Base-by-base conservation (phyloP, 2,888 invertebrate genomes). In the Antitype chi region DNA sequence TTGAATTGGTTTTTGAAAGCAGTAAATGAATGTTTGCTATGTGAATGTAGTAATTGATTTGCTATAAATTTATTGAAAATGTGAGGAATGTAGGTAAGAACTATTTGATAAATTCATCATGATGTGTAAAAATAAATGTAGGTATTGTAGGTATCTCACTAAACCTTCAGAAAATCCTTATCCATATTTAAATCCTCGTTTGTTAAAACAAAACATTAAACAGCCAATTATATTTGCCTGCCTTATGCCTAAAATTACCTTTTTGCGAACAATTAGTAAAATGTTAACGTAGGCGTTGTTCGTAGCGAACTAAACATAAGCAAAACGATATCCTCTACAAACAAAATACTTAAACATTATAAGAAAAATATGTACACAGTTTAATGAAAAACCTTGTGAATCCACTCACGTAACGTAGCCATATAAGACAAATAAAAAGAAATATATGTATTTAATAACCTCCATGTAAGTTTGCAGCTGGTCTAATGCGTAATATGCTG, bases 371-470 rank as follows among this genome's bases (percentile, higher is more conserved):
- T 71, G 60, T 80, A 67, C 66, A 71, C 49, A 72, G 55, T 82
- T 74, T 78, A 82, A 82, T 82, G 69, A 72, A 77, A 82, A 77
- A 68, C 62, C 70, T 81, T 53, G 13, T 17, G 55, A 73, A 82
- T 64, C 73, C 6, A 23, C 71, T 74, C 76, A 76, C 76, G 74
- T 69, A 82, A 76, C 76, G 74, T 63, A 82, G 49, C 23, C 28
- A 60, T 70, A 25, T 47, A 60, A 63, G 52, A 70, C 52, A 80
- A 74, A 84, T 86, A 80, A 80, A 76, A 70, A 70, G 55, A 76
- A 86, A 80, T 74, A 73, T 78, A 82, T 83, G 76, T 78, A 68
- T 81, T 79, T 81, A 77, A 84, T 86, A 86, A 81, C 52, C 55
- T 52, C 23, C 63, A n/a, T 32, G 47, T 70, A 63, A 60, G 64